These are phyloP conservation scores for Myodes glareolus DNA, from an alignment of 2,113 vertebrate species.

Conservation along the genomic window DNA sequence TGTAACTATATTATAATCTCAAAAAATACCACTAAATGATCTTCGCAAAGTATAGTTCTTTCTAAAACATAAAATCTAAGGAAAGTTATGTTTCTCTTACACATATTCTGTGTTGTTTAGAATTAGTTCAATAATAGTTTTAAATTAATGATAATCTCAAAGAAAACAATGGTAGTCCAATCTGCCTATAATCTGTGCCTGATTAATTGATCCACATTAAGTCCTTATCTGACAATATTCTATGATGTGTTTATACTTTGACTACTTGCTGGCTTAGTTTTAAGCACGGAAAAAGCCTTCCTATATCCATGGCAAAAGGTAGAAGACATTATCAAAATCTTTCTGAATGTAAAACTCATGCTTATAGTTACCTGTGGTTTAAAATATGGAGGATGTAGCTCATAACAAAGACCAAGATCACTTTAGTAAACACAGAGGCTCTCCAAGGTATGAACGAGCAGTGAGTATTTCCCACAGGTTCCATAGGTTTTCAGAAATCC, in stretches of 20 bases:
- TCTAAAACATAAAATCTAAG: conserved; percentile 36
- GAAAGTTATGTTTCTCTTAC: not conserved
- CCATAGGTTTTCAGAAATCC: not conserved
- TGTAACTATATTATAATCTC: not conserved
- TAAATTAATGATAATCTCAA: not conserved
- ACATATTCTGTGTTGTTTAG: not conserved
- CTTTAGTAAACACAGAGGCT: not conserved
- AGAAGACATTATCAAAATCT: not conserved
- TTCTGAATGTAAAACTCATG: not conserved
- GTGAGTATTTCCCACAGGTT: not conserved
- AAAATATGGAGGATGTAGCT: not conserved
- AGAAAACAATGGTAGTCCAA: not conserved
- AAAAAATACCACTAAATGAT: not conserved
- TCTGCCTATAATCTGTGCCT: not conserved
- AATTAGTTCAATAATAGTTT: not conserved
- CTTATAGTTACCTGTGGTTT: not conserved
- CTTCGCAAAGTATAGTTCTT: not conserved
- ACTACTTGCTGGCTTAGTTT: not conserved
- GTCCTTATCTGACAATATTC: not conserved
- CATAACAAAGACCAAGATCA: not conserved
- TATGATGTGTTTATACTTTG: not conserved
- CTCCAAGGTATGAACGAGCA: not conserved
- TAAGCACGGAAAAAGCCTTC: not conserved
- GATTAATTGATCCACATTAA: not conserved
- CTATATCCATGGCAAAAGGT: not conserved